Evolutionary conservation across 2,888 invertebrate genomes (phyloP), one percentile per base, ranked within the genome.

Genomic region (Rhagonycha lutea): DNA sequence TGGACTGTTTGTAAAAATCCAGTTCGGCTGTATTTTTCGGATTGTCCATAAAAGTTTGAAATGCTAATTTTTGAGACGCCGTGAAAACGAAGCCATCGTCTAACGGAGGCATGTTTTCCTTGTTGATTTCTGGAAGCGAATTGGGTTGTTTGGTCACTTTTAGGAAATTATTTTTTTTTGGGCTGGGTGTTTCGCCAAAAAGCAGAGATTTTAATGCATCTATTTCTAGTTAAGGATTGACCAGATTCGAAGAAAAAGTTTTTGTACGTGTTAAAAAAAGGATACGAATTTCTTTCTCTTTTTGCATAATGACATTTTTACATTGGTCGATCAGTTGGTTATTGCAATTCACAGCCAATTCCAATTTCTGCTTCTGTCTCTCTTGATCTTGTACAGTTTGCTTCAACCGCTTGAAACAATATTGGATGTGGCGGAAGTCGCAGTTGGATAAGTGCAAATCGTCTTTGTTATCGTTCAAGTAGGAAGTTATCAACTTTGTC

Each of bases 251-350:
- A 18, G 4, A 9, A 18, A 18, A 5, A 14, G 23, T 32, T 2
- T 14, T 29, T n/a, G 28, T 4, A 8, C 9, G 14, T 67, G 24
- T 10, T 26, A 28, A 26, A n/a, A 23, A 74, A 76, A 76, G 74
- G 74, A 86, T 87, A 87, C 87, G 83, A 74, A 88, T 88, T 83
- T 88, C 87, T 68, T 86, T 82, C 70, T 88, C 87, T 28, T 87
- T 84, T 72, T 86, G 85, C 29, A 82, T 73, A 11, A 88, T 82
- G 62, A 86, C 80, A 75, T 84, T 81, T 69, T 84, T 84, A 70
- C 85, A 86, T 78, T 86, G 83, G n/a, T 83, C 79, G 11, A 83
- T 78, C 73, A 80, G 79, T 18, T 80, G 69, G 9, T 60, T 62
- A 24, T 72, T 28, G 14, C 61, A 14, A 29, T 26, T 61, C 23